Evolutionary conservation across 2,888 invertebrate genomes (phyloP).

Genomic region (Chloromyia formosa): DNA sequence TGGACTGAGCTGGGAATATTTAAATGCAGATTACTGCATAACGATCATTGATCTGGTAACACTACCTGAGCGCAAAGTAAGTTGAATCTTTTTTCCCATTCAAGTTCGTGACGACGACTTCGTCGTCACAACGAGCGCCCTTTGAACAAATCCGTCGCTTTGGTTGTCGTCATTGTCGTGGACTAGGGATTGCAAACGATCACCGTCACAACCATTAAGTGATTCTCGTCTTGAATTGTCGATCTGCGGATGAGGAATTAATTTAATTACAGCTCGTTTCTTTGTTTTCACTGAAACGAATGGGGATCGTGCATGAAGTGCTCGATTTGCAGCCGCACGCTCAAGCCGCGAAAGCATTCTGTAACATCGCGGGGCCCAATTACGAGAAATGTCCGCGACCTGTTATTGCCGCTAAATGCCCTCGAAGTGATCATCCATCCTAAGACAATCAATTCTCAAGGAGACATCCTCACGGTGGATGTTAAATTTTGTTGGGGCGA

Average conservation of each 20-base stretch:
- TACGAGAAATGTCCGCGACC: constrained; percentile 30
- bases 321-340: neutral
- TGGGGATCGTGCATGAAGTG: constrained; percentile 3
- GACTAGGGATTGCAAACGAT: constrained; percentile 1
- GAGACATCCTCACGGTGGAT: too few species aligned
- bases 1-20: too few species aligned
- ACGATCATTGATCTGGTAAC: too few species aligned
- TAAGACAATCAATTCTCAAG: too few species aligned
- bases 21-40: too few species aligned
- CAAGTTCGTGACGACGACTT: too few species aligned
- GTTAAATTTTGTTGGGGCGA: neutral
- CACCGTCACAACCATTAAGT: constrained; percentile 29
- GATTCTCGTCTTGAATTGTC: constrained; percentile 31
- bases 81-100: too few species aligned
- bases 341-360: neutral
- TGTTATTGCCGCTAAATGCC: constrained; percentile 25
- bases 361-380: constrained; percentile 22
- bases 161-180: too few species aligned
- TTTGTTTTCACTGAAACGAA: neutral
- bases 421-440: too few species aligned
- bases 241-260: constrained; percentile 35
- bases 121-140: too few species aligned
- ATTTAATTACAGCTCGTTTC: constrained; percentile 40
- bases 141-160: too few species aligned
- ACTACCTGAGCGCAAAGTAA: too few species aligned